Evolutionary conservation across 35 echinoderm and acorn worm species (phyloP), one percentile per base, ranked within the genome.

Genomic region (Ophioderma brevispina): DNA sequence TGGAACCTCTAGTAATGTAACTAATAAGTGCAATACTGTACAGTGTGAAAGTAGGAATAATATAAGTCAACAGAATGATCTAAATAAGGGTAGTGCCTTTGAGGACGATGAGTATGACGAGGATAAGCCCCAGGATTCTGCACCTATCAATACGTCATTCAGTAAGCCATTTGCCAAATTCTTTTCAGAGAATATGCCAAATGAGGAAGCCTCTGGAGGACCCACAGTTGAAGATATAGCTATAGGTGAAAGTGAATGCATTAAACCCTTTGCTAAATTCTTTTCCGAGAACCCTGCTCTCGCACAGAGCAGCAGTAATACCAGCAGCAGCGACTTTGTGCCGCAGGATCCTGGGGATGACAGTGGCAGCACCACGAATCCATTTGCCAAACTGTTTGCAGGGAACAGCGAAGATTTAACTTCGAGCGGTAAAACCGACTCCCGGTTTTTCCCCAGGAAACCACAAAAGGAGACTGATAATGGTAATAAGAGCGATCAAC

Each of bases 1-100:
- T 91, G 90, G 82, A 37, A 91, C 34, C 39, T 8, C 59, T 70
- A 25, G 59, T 70, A 70, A 70, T 25, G 82, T 77, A 35, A 23
- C 79, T 11, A 35, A 63, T 31, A 75, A 91, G 83, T 76, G 82
- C 75, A 49, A 81, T 85, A 80, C 75, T 31, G 59, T n/a, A 31
- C 11, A 50, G 25, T 81, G 18, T 21, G 40, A 50, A 55, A 91
- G 75, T 55, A 77, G 43, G 77, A 76, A 84, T 75, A 33, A 64
- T 14, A 78, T 55, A 0, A 43, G 35, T 13, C 37, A 91, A 85
- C 90, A 91, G 39, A 91, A 91, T 79, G 90, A 91, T 76, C 76
- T 91, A 75, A 91, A 91, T 37, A 91, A 91, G 82, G 90, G 49
- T 31, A 85, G 81, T 40, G 64, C 79, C 31, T 33, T 28, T 59